phyloP scores from a whole-genome alignment of 2,797 vertebrate genomes.

The Pseudochromis fuscus region DNA sequence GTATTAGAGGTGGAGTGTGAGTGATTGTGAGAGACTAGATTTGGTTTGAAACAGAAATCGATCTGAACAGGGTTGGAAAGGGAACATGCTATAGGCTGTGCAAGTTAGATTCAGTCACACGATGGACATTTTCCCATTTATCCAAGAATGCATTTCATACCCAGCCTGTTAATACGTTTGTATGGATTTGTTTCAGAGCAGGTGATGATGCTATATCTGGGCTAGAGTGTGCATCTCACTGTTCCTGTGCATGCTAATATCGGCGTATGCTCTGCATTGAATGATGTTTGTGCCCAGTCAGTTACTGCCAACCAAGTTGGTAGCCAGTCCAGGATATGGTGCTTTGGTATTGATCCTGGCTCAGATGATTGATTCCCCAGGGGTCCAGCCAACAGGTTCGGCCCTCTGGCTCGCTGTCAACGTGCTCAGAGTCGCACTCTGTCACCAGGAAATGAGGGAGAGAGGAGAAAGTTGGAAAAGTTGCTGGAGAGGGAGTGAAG shows the following conservation, averaged over 20 bases:
- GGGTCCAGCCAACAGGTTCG: slow-evolving; percentile 36
- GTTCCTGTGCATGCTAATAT: slow-evolving; percentile 50
- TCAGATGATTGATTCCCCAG: slow-evolving; percentile 75
- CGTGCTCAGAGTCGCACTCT: slow-evolving; percentile 57
- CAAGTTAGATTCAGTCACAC: slow-evolving; percentile 5
- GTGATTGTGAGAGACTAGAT: slow-evolving; percentile 20
- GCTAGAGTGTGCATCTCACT: slow-evolving; percentile 32
- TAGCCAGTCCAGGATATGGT: slow-evolving; percentile 52
- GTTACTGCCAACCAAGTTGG: slow-evolving; percentile 41
- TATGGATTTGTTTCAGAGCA: slow-evolving; percentile 33
- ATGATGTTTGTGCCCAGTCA: slow-evolving; percentile 62
- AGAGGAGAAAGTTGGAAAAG: slow-evolving; percentile 27
- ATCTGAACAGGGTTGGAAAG: slow-evolving; percentile 9
- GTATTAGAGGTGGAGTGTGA: slow-evolving; percentile 33
- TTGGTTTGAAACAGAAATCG: slow-evolving; percentile 39
- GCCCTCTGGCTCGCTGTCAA: slow-evolving; percentile 68
- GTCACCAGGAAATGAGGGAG: slow-evolving; percentile 49
- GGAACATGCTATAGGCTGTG: slow-evolving; percentile 12
- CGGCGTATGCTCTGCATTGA: slow-evolving; percentile 16
- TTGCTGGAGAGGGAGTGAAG: background rate
- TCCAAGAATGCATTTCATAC: slow-evolving; percentile 26
- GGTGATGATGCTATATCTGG: slow-evolving; percentile 25
- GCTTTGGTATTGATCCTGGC: slow-evolving; percentile 74
- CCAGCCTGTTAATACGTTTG: slow-evolving; percentile 20
- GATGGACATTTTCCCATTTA: background rate